Evolutionary conservation across 2,797 vertebrate genomes (phyloP).

Genomic region (Buphagus erythrorhynchus): DNA sequence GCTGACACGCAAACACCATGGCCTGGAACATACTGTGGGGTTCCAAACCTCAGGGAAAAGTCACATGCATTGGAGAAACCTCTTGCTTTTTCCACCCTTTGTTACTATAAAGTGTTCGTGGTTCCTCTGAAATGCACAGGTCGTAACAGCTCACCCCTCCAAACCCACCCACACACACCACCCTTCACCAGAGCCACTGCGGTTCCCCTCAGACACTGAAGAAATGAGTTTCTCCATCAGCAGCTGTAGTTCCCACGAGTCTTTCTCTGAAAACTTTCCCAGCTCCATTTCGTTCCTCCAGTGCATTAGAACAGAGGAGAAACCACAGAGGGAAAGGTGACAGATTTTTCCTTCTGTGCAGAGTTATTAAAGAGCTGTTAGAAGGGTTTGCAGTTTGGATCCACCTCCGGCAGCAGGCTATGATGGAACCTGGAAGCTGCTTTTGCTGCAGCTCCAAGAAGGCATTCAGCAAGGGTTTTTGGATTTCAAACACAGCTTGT

Average conservation of each 20-base stretch:
- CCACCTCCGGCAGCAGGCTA: slow-evolving; percentile 44
- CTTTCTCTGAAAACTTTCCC: slow-evolving; percentile 68
- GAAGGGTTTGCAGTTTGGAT: slow-evolving; percentile 66
- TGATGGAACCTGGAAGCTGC: slow-evolving; percentile 55
- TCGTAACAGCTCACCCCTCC: slow-evolving; percentile 43
- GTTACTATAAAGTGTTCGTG: slow-evolving; percentile 75
- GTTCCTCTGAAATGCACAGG: slow-evolving; percentile 68
- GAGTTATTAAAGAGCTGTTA: slow-evolving; percentile 62
- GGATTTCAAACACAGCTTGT: slow-evolving; percentile 20
- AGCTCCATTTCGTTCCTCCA: slow-evolving; percentile 35
- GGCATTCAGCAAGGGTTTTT: slow-evolving; percentile 28
- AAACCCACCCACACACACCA: slow-evolving; percentile 66
- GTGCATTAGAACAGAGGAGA: slow-evolving; percentile 45
- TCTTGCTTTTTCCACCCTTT: slow-evolving; percentile 73
- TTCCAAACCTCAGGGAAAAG: slow-evolving; percentile 62
- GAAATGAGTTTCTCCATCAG: slow-evolving; percentile 13
- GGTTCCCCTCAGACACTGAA: slow-evolving; percentile 42
- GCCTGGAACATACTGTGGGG: slow-evolving; percentile 16
- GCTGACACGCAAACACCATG: slow-evolving; percentile 44
- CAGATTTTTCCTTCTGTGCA: slow-evolving; percentile 65
- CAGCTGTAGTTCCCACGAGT: slow-evolving; percentile 68
- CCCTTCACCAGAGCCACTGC: slow-evolving; percentile 17
- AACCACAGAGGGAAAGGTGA: slow-evolving; percentile 72
- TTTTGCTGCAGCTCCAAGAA: slow-evolving; percentile 52
- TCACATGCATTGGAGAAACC: slow-evolving; percentile 63